Conservation (phyloP, 2,888 invertebrate genomes). For the Platycheirus rosarum region DNA sequence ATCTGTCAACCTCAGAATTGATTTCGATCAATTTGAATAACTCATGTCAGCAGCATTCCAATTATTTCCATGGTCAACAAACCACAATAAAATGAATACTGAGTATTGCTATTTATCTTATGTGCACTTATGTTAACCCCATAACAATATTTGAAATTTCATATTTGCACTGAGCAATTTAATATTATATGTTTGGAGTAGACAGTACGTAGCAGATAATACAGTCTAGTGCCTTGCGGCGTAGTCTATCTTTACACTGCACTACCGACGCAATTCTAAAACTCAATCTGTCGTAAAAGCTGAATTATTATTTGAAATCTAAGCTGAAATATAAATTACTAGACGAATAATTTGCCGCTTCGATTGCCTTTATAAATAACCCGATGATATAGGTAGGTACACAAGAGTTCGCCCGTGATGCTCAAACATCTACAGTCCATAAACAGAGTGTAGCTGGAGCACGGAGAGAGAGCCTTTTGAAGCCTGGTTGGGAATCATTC, state of each 20-base stretch:
- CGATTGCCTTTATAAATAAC: constrained; percentile 70
- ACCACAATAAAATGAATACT: background rate
- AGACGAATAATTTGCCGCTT: constrained; percentile 69
- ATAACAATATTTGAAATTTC: background rate
- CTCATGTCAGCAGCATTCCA: too few relatives aligned
- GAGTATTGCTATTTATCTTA: background rate
- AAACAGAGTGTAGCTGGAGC: too few relatives aligned
- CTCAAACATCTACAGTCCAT: background rate
- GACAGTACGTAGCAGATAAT: background rate
- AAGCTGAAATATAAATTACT: constrained; percentile 70
- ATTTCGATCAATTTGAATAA: too few relatives aligned
- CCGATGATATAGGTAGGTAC: constrained; percentile 55
- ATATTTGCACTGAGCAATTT: background rate
- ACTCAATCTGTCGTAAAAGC: constrained; percentile 67
- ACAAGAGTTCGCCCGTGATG: background rate
- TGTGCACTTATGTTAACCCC: background rate
- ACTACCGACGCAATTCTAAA: constrained; percentile 40
- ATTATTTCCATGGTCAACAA: background rate
- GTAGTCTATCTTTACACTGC: background rate
- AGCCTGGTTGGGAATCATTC: background rate
- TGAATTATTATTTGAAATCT: constrained; percentile 70
- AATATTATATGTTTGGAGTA: background rate
- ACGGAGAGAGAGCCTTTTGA: background rate
- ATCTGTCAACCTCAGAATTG: too few relatives aligned
- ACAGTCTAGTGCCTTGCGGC: background rate